These are phyloP conservation scores for Physocephala rufipes DNA, from an alignment of 2,888 invertebrate genomes.

Conservation along the genomic window DNA sequence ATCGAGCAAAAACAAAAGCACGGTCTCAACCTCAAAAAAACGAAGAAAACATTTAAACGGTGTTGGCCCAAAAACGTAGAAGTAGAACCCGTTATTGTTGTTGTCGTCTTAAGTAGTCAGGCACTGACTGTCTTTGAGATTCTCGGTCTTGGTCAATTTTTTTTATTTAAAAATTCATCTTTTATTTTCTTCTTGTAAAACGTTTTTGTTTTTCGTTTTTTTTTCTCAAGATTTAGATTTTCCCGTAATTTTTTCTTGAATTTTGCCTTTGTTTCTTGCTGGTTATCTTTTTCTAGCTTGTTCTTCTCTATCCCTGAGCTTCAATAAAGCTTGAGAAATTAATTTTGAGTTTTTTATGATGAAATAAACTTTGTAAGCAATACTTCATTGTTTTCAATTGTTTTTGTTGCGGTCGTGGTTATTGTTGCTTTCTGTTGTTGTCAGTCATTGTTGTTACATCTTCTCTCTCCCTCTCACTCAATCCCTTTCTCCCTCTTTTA, in stretches of 20 bases:
- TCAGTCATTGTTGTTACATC: constrained; percentile 36
- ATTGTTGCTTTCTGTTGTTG: constrained; percentile 13
- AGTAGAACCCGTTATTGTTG: constrained; percentile 14
- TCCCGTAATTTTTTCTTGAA: constrained; percentile 21
- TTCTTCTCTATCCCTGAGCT: constrained; percentile 16
- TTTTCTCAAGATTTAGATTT: no score
- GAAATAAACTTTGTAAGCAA: no score
- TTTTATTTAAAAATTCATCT: constrained; percentile 12
- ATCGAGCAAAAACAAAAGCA: no score
- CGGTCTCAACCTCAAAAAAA: not conserved
- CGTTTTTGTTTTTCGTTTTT: constrained; percentile 30
- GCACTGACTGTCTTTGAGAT: constrained; percentile 24
- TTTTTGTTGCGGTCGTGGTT: constrained; percentile 5
- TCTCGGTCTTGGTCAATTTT: constrained; percentile 44
- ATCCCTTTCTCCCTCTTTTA: no score
- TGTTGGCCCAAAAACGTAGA: not conserved
- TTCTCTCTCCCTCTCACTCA: no score
- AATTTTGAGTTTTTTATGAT: no score
- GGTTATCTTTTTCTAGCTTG: constrained; percentile 42
- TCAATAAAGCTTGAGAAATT: not conserved
- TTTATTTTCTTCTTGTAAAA: constrained; percentile 37
- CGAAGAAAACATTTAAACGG: not conserved
- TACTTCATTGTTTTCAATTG: constrained; percentile 15
- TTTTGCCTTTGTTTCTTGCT: constrained; percentile 36
- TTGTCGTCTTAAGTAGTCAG: constrained; percentile 4